These are phyloP conservation scores for Papilio machaon DNA, from an alignment of 1,140 invertebrate genomes.

Conservation along the genomic window DNA sequence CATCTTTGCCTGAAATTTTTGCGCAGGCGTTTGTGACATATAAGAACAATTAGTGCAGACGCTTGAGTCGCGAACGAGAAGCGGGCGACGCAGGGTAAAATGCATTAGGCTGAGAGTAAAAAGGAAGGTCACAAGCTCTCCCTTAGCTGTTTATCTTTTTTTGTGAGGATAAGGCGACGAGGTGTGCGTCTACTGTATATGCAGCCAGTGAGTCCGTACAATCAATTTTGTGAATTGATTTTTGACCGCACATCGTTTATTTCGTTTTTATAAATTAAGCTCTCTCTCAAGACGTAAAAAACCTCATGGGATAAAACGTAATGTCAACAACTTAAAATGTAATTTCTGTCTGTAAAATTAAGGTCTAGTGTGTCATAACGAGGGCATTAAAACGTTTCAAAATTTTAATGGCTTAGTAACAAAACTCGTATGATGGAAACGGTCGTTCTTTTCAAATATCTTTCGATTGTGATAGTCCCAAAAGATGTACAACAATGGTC, in stretches of 20 bases:
- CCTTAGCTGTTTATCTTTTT: slow-evolving; percentile 11
- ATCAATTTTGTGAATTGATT: slow-evolving; percentile 23
- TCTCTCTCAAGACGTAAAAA: not conserved
- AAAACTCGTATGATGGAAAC: slow-evolving; percentile 18
- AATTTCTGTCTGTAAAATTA: not conserved
- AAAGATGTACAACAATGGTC: slow-evolving; percentile 33
- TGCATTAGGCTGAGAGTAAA: slow-evolving; percentile 31
- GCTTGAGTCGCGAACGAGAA: not conserved
- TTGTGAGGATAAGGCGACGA: slow-evolving; percentile 33
- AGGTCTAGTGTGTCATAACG: not conserved
- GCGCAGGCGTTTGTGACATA: not conserved
- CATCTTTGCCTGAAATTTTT: not conserved
- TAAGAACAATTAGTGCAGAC: slow-evolving; percentile 8
- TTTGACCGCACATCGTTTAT: slow-evolving; percentile 12
- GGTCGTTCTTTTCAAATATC: slow-evolving; percentile 22
- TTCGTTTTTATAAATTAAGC: not conserved
- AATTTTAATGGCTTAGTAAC: not conserved
- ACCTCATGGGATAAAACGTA: not conserved
- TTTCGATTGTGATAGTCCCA: slow-evolving; percentile 17
- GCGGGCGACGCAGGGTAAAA: not conserved
- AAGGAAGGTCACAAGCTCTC: slow-evolving; percentile 34
- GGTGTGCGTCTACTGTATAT: slow-evolving; percentile 1
- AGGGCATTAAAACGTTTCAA: not conserved
- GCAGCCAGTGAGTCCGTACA: not conserved
- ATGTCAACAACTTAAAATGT: not conserved